Conservation (phyloP, 2,888 invertebrate species). For the Thera britannica region DNA sequence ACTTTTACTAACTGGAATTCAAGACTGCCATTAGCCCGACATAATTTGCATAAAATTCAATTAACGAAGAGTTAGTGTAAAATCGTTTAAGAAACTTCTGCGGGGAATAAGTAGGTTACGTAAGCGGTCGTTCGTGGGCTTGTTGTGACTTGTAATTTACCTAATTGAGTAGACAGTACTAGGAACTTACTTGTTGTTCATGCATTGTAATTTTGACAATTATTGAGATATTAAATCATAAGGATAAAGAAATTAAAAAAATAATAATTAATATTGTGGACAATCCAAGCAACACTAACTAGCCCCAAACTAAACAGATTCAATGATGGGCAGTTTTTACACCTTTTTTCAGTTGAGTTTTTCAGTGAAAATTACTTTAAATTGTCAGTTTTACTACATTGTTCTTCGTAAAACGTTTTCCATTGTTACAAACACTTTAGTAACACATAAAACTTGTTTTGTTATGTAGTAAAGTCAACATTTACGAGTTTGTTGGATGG, state of each 20-base stretch:
- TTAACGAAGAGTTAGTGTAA: conserved; percentile 56
- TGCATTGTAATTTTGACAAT: no score
- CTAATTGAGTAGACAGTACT: conserved; percentile 2
- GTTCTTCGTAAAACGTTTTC: conserved; percentile 1
- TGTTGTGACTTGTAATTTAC: conserved; percentile 1
- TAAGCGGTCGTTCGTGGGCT: neutral
- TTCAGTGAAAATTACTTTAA: neutral
- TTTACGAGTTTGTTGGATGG: conserved; percentile 36
- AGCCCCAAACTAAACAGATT: no score
- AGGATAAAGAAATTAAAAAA: no score
- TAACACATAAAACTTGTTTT: conserved; percentile 24
- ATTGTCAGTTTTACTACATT: neutral
- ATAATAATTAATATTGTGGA: no score
- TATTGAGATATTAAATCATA: no score
- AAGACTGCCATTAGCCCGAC: conserved; percentile 57
- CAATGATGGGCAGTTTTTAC: neutral
- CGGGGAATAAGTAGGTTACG: conserved; percentile 21
- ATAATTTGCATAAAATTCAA: conserved; percentile 65
- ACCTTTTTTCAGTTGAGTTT: neutral
- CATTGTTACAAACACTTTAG: conserved; percentile 19
- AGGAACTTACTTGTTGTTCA: no score
- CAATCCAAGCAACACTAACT: no score
- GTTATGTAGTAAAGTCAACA: conserved; percentile 44
- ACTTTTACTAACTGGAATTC: conserved; percentile 40
- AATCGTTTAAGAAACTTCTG: conserved; percentile 58